Evolutionary conservation across 1,140 invertebrate genomes (phyloP).

Genomic region (Dendrolimus kikuchii): DNA sequence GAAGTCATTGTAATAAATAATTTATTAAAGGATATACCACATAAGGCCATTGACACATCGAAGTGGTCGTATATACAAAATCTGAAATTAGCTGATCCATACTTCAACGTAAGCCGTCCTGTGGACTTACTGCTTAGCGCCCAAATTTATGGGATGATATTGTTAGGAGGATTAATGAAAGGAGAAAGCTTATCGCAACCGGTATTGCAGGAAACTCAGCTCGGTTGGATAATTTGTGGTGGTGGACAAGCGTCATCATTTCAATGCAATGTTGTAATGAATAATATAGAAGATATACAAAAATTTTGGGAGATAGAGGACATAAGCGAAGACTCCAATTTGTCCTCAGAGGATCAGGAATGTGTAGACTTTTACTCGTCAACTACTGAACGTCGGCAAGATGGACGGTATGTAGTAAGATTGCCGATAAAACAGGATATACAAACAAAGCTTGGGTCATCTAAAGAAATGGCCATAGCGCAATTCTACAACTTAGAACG

Average conservation of each 20-base stretch:
- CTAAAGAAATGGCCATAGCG: neutral
- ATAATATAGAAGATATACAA: slow-evolving; percentile 9
- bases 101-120: no score
- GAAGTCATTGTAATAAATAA: no score
- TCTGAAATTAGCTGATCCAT: no score
- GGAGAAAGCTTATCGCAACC: no score
- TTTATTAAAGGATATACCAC: no score
- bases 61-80: no score
- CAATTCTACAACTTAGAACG: neutral
- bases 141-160: no score
- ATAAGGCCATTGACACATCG: no score
- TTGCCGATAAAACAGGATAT: slow-evolving; percentile 3
- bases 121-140: no score
- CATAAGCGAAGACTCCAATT: slow-evolving; percentile 4
- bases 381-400: slow-evolving; percentile 1
- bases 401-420: slow-evolving; percentile 10
- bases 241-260: slow-evolving; percentile 14
- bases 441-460: neutral
- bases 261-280: slow-evolving; percentile 13
- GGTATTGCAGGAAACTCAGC: slow-evolving; percentile 11
- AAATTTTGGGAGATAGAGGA: slow-evolving; percentile 16
- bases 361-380: neutral
- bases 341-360: neutral
- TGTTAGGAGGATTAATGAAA: no score
- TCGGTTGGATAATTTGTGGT: slow-evolving; percentile 14